phyloP scores from a whole-genome alignment of 2,888 invertebrate species.

The Argyresthia albistria region DNA sequence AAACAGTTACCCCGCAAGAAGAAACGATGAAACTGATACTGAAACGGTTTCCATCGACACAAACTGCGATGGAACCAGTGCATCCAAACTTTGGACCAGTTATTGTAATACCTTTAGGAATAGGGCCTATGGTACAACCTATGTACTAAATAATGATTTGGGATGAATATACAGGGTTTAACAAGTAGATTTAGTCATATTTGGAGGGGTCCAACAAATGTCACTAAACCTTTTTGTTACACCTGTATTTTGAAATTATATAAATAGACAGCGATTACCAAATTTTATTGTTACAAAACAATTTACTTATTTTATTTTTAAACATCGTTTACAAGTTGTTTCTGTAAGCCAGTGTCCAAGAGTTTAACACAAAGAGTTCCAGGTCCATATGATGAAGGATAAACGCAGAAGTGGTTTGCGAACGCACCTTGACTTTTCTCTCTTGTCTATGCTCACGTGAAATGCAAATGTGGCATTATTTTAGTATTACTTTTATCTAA shows the following conservation, averaged over 20 bases:
- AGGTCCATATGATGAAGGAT: not conserved
- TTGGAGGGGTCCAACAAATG: not conserved
- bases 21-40: conserved; percentile 2
- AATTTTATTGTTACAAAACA: conserved; percentile 4
- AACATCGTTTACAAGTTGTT: conserved; percentile 19
- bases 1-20: conserved; percentile 7
- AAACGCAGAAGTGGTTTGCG: no score
- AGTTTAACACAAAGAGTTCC: conserved; percentile 33
- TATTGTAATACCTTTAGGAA: not conserved
- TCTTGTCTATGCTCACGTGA: no score
- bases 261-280: not conserved
- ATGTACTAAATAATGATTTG: not conserved
- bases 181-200: no score
- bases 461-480: no score
- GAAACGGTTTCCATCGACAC: conserved; percentile 11
- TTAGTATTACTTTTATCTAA: no score
- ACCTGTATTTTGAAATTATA: not conserved
- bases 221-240: not conserved
- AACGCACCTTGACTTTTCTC: no score
- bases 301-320: no score
- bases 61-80: not conserved
- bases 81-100: not conserved
- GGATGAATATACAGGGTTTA: not conserved
- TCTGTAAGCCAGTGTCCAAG: conserved; percentile 39
- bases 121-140: not conserved